phyloP scores from a whole-genome alignment of 2,888 invertebrate species.

The Xestia ashworthii region DNA sequence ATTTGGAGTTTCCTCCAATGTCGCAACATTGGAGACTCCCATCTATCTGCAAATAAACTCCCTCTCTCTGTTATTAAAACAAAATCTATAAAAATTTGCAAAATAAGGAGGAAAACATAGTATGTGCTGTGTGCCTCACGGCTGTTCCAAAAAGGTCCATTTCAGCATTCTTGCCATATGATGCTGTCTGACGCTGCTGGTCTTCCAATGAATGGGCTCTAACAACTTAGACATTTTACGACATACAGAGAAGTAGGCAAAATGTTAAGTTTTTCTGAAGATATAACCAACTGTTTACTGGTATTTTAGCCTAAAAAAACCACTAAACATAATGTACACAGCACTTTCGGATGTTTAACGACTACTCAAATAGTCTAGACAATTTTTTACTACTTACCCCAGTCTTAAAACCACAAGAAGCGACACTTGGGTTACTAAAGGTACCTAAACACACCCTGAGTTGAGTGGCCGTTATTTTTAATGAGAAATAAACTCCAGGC shows the following conservation, averaged over 20 bases:
- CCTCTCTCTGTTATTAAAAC: no score
- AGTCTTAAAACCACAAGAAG: slow-evolving; percentile 39
- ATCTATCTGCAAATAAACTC: no score
- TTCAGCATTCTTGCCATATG: no score
- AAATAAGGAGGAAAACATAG: no score
- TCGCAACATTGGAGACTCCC: no score
- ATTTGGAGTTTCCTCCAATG: no score
- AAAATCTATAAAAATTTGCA: no score
- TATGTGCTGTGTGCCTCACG: no score
- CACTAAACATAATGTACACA: slow-evolving; percentile 14
- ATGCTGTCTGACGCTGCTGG: no score
- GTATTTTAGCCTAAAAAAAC: not conserved
- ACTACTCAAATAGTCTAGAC: slow-evolving; percentile 44
- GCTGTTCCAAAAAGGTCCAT: no score
- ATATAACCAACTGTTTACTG: slow-evolving; percentile 10
- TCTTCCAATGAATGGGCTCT: not conserved
- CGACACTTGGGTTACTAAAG: slow-evolving; percentile 38
- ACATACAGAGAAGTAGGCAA: not conserved
- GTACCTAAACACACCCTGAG: slow-evolving; percentile 57
- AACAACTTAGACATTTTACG: not conserved
- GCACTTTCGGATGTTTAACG: slow-evolving; percentile 28
- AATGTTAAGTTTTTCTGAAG: slow-evolving; percentile 1
- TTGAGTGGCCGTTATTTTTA: slow-evolving; percentile 69
- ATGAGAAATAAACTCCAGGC: slow-evolving; percentile 69
- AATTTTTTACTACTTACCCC: slow-evolving; percentile 28